Evolutionary conservation across 2,113 vertebrate genomes (phyloP), one percentile per base, ranked within the genome.

Genomic region (Ceyx melanurus): DNA sequence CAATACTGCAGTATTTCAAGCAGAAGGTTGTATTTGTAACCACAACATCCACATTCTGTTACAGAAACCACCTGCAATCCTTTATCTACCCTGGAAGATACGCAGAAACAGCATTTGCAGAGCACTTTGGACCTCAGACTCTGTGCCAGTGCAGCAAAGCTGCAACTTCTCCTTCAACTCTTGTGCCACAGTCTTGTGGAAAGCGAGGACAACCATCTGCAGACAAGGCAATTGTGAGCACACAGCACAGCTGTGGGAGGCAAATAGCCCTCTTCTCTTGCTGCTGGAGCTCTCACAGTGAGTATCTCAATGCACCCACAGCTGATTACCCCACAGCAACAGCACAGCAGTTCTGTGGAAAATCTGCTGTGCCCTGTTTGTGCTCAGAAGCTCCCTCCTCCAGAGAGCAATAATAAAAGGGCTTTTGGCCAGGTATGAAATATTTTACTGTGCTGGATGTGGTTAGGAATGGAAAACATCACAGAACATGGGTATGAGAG

Each of bases 171-270:
- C 42, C 26, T 4, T 3, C 37, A 58, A 1, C 29, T 43, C 33
- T 5, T 7, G 40, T 14, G 37, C n/a, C 2, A 0, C 45, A 6
- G 15, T 7, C 1, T 0, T 9, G 48, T 4, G 14, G 43, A 35
- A 61, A 22, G 40, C 40, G 10, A n/a, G 6, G 53, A 43, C 13
- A 50, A 5, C 42, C 45, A 5, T 3, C 46, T 21, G 35, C 45
- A 5, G 43, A 37, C 6, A 6, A 5, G 45, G 25, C 10, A 15
- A 2, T 1, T 31, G 26, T 0, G 1, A 57, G 57, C 57, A 22
- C 0, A 0, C 8, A 10, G 19, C 5, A 1, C 26, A 43, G 35
- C 29, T 22, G n/a, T 51, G 15, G 56, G 18, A 13, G 35, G 10
- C 21, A 45, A 15, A 13, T 0, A 15, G 2, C 20, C 23, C 42